Conservation (phyloP, 2,888 invertebrate species). For the Chrysodeixis includens region DNA sequence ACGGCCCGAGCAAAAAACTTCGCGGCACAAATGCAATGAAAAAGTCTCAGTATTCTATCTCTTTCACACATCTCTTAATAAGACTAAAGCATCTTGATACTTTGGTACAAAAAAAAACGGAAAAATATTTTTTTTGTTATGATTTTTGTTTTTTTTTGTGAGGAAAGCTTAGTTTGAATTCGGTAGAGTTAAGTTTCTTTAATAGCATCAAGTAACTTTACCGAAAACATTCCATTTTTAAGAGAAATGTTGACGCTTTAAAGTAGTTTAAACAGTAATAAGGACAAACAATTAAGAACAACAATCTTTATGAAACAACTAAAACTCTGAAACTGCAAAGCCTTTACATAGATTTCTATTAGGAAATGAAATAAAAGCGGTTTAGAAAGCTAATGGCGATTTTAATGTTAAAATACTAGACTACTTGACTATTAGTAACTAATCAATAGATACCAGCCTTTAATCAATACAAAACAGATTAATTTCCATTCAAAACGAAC, state of each 20-base stretch:
- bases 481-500: slow-evolving; percentile 1
- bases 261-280: not conserved
- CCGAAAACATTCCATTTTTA: no score
- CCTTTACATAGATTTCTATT: slow-evolving; percentile 4
- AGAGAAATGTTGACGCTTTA: no score
- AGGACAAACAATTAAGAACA: not conserved
- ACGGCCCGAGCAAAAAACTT: slow-evolving; percentile 77
- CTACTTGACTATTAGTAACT: slow-evolving; percentile 20
- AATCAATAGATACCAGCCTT: not conserved
- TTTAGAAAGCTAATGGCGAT: slow-evolving; percentile 36
- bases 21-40: slow-evolving; percentile 68
- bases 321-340: not conserved
- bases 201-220: no score
- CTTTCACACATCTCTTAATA: slow-evolving; percentile 69
- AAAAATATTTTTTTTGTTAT: not conserved
- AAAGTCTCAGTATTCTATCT: slow-evolving; percentile 77
- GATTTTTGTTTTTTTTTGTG: not conserved
- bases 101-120: slow-evolving; percentile 43
- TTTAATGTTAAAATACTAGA: slow-evolving; percentile 43
- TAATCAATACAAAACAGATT: slow-evolving; percentile 12
- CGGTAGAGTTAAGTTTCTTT: no score
- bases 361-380: slow-evolving; percentile 25
- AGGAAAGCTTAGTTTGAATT: no score
- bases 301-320: not conserved
- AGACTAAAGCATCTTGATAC: slow-evolving; percentile 72